Evolutionary conservation across 2,797 vertebrate genomes (phyloP).

Genomic region (Bradypodion ventrale): DNA sequence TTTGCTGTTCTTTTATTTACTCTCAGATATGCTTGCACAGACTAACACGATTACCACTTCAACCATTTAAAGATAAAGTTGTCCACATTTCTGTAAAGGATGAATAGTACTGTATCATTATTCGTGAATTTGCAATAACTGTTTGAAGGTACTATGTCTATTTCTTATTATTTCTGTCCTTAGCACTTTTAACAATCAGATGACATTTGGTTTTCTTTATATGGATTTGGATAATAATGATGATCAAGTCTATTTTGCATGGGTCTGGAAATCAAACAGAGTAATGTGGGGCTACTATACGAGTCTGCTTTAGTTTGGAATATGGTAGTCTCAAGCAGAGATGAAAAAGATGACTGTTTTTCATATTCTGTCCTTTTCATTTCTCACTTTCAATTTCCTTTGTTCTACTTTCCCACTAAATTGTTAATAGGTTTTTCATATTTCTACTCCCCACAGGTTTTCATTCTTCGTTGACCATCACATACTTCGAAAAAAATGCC

Average conservation of each 20-base stretch:
- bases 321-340: neutral
- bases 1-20: too few species aligned
- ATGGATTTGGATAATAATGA: neutral
- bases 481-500: conserved; percentile 71
- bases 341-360: neutral
- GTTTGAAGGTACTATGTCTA: neutral
- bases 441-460: conserved; percentile 61
- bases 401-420: neutral
- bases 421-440: conserved; percentile 29
- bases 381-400: neutral
- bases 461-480: conserved; percentile 22
- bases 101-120: neutral
- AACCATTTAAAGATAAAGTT: neutral
- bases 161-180: neutral
- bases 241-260: neutral
- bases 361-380: neutral
- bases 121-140: neutral
- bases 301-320: neutral
- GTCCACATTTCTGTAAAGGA: neutral
- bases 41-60: too few species aligned
- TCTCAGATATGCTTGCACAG: too few species aligned
- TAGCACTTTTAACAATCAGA: neutral
- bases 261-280: neutral
- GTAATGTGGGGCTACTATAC: neutral
- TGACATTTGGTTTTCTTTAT: neutral